Conservation (phyloP, 2,888 invertebrate species). For the Eristalis tenax region DNA sequence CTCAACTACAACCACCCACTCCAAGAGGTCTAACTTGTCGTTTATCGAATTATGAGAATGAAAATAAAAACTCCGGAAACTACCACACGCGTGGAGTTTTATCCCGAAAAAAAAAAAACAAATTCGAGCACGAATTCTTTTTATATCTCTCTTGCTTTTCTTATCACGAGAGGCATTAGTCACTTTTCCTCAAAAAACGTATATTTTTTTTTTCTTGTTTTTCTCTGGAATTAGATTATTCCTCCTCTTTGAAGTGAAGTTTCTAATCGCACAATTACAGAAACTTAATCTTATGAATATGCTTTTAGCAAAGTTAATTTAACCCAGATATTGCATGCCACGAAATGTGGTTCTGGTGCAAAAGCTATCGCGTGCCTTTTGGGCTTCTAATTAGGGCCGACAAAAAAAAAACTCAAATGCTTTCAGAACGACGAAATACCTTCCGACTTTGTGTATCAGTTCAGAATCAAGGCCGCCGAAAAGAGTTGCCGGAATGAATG, state of each 20-base stretch:
- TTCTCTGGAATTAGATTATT: background rate
- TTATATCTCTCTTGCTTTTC: background rate
- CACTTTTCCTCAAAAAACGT: background rate
- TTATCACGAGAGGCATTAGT: slow-evolving; percentile 1
- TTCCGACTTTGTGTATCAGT: background rate
- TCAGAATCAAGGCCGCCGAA: background rate
- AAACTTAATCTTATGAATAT: background rate
- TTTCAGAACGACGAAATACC: background rate
- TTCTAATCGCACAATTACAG: background rate
- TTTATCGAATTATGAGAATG: background rate
- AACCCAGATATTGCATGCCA: background rate
- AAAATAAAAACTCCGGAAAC: background rate
- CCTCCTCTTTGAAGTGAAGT: background rate
- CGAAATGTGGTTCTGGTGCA: background rate
- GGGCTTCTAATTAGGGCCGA: background rate
- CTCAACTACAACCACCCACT: background rate
- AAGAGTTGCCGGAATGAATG: background rate
- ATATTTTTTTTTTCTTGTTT: background rate
- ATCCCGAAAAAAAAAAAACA: background rate
- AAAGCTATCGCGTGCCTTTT: background rate
- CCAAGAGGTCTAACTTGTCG: background rate
- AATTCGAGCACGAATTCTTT: background rate
- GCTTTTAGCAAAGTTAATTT: background rate
- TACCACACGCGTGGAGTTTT: background rate
- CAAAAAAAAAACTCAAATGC: background rate